A percentile compares a stretch with the other conserved stretches of the same genome.
phyloP scores from a whole-genome alignment of 2,113 vertebrate species.

The Pogona vitticeps region DNA sequence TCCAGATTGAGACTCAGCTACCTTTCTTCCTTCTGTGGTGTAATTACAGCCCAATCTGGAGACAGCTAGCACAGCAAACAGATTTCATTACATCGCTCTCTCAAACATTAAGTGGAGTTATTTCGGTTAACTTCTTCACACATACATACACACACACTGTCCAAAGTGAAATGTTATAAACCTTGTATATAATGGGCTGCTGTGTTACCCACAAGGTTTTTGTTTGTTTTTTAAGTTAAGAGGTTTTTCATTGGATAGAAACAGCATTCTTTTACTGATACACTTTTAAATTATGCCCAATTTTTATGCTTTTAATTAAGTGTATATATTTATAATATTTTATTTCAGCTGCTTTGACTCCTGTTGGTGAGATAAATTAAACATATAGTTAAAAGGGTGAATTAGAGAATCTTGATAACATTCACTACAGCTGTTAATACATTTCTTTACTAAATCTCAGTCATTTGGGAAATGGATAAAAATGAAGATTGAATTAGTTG shows the following conservation, averaged over 20 bases:
- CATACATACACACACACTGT: slow-evolving; percentile 41
- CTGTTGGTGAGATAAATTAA: neutral
- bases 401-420: neutral
- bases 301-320: no score
- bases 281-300: no score
- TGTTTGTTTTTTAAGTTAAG: neutral
- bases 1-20: slow-evolving; percentile 79
- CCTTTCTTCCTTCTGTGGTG: slow-evolving; percentile 83
- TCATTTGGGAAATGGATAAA: slow-evolving; percentile 26
- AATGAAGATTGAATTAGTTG: neutral
- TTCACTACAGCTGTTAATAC: neutral
- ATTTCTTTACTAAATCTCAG: slow-evolving; percentile 8
- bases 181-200: slow-evolving; percentile 55
- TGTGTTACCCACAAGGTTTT: slow-evolving; percentile 39
- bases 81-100: slow-evolving; percentile 84
- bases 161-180: slow-evolving; percentile 47
- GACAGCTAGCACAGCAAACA: slow-evolving; percentile 85
- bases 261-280: no score
- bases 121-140: slow-evolving; percentile 73
- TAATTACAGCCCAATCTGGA: slow-evolving; percentile 91
- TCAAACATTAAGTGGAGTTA: slow-evolving; percentile 77
- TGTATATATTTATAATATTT: no score
- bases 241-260: no score
- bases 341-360: no score
- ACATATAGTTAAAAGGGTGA: neutral